Base-by-base conservation (phyloP, 1,140 invertebrate species). In the Lineus longissimus region DNA sequence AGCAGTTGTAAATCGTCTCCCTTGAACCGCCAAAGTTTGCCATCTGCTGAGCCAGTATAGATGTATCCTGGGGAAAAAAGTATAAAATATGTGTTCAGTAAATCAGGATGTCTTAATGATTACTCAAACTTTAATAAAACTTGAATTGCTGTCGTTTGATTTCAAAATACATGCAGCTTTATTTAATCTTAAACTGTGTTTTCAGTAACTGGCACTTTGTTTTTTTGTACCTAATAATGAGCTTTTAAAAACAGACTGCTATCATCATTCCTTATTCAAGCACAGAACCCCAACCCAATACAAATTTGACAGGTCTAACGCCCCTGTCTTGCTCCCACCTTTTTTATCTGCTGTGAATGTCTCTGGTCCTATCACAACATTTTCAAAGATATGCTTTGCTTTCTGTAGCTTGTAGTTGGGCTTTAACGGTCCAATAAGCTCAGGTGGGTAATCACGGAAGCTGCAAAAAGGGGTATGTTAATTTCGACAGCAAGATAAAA, bases 31-130 rank as follows among this genome's bases (percentile, higher is more conserved):
- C 72, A 55, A 43, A 76, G 71, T 67, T 61, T 68, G 2, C 75
- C 75, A 68, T 76, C 75, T 25, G 63, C 68, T 13, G 64, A 51
- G 7, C 75, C 75, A 11, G 75, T 76, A 51, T 71, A 76, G 15
- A 76, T 30, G 36, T 63, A 65, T 13, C 75, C 75, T 76, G 40
- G n/a, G 19, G 4, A 58, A 27, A 58, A 58, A 1, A 15, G 9
- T 58, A 30, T 27, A 23, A 11, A 55, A 19, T 29, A 58, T 13
- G 11, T 15, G 22, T 58, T n/a, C 13, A 19, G 17, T 56, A 1
- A 2, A 13, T 17, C 27, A 30, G 22, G 22, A 4, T 15, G 22
- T 27, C 17, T 51, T 36, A 22, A 54, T 27, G 4, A 22, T 17
- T 31, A 23, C 15, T 63, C 19, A 30, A 22, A 17, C 19, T 31